Evolutionary conservation across 2,797 vertebrate genomes (phyloP), one percentile per base, ranked within the genome.

Genomic region (Myiothlypis coronata): DNA sequence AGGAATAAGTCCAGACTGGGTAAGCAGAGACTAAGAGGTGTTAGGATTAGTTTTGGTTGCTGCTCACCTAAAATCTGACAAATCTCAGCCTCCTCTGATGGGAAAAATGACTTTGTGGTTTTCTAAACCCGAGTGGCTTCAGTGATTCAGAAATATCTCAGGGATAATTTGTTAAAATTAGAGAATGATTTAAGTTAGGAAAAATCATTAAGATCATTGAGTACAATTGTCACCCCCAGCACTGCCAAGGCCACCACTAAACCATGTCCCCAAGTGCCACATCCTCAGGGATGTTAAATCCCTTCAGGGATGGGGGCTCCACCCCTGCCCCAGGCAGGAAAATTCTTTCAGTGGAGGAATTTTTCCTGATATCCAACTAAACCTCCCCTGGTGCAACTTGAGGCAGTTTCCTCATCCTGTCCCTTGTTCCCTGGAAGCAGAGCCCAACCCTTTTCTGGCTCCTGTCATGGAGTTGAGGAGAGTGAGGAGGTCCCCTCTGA

Each of bases 391-490:
- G 6, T 32, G 21, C 39, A 41, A 3, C 8, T 32, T 20, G 34
- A 65, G 65, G 15, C 11, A 19, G 3, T 35, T 71, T 27, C 28
- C 5, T 47, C 41, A 20, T 35, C 52, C 18, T 12, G 26, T 10
- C 21, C 8, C 11, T 27, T 14, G 7, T 41, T 46, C 17, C 72
- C 30, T 57, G 50, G 8, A 13, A 70, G 37, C 26, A 77, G 57
- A 39, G 3, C 8, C 20, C 0, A 1, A 12, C 4, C 28, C 79
- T 49, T n/a, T 8, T 35, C 37, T 39, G 37, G 14, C 3, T 71
- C 14, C n/a, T 56, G 16, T 30, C 56, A 44, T 0, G 0, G 9
- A 35, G 12, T 0, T 70, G 37, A 32, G 15, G 65, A 46, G 20
- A 46, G 8, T 3, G 3, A 59, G 13, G 2, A 83, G 8, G 5